phyloP scores from a whole-genome alignment of 2,113 vertebrate genomes.

The Scolopax mira region DNA sequence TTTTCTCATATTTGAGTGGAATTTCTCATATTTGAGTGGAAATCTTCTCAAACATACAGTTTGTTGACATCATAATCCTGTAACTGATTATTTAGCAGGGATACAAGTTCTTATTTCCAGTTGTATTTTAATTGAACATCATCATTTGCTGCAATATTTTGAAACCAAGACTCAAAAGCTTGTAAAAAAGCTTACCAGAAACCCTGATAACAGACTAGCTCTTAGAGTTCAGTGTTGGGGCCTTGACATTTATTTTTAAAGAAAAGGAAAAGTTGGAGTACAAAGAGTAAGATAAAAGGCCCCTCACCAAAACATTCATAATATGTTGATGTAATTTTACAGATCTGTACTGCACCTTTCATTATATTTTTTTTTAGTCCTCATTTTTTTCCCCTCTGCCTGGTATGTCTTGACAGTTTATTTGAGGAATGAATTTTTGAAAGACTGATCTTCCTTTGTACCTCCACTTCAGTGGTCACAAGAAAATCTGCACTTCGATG shows the following conservation, averaged over 20 bases:
- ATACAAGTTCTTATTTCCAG: neutral
- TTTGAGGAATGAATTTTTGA: neutral
- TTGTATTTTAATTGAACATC: neutral
- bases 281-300: neutral
- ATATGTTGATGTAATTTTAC: conserved; percentile 12
- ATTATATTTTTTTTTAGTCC: neutral
- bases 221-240: neutral
- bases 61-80: neutral
- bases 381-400: neutral
- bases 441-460: neutral
- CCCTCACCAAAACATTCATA: conserved; percentile 4
- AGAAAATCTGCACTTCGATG: neutral
- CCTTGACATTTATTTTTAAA: neutral
- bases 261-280: neutral
- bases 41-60: neutral
- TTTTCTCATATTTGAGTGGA: too few relatives aligned
- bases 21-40: too few relatives aligned
- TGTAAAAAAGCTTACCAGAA: neutral
- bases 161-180: neutral
- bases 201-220: neutral
- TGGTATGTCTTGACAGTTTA: neutral
- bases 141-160: neutral
- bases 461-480: neutral
- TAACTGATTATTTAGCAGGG: neutral
- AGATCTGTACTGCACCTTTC: neutral